These are phyloP conservation scores for Siniperca knerii DNA, from an alignment of 2,113 vertebrate genomes.

Conservation along the genomic window DNA sequence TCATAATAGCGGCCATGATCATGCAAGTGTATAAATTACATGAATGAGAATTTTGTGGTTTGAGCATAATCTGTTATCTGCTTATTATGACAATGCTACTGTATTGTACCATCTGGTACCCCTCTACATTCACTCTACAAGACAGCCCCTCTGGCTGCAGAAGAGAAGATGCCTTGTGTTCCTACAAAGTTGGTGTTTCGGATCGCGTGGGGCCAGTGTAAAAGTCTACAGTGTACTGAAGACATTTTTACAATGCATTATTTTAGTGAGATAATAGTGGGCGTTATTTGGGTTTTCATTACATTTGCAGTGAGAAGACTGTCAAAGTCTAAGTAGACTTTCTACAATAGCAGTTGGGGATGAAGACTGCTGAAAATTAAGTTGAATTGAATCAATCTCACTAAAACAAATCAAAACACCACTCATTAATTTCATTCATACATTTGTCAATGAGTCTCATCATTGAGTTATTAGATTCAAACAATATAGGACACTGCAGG, in stretches of 20 bases:
- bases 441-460: neutral
- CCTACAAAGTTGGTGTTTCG: constrained; percentile 70
- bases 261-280: constrained; percentile 61
- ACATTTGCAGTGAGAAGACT: constrained; percentile 28
- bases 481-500: neutral
- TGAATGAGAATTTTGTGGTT: constrained; percentile 30
- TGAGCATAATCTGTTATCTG: constrained; percentile 36
- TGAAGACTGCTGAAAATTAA: neutral
- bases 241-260: constrained; percentile 69
- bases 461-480: neutral
- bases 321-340: constrained; percentile 7
- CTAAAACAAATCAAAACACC: constrained; percentile 10
- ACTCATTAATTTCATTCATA: constrained; percentile 21
- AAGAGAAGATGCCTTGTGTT: constrained; percentile 75
- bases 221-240: constrained; percentile 62
- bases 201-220: constrained; percentile 54
- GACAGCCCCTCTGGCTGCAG: constrained; percentile 48
- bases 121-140: constrained; percentile 63
- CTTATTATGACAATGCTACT: constrained; percentile 65
- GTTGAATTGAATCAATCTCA: constrained; percentile 5
- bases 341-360: neutral
- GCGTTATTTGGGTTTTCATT: constrained; percentile 60
- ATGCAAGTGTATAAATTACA: constrained; percentile 19
- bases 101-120: constrained; percentile 77
- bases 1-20: neutral